Conservation (phyloP, 2,797 vertebrate genomes). For the Oryzias sinensis region DNA sequence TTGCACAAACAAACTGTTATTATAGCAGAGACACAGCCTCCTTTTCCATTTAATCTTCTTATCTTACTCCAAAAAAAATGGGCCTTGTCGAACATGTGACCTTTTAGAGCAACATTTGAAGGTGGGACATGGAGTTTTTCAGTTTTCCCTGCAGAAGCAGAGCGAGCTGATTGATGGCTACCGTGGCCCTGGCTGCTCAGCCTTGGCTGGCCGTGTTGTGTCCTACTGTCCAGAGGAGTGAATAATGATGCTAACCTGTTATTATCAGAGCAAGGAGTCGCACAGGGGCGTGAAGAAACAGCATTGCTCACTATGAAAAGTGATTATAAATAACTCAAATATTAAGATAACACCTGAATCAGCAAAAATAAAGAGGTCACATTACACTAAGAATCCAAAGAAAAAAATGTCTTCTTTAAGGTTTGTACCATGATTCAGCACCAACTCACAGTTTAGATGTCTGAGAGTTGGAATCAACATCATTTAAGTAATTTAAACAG, state of each 20-base stretch:
- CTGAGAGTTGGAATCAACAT: too few relatives aligned
- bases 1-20: constrained; percentile 59
- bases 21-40: constrained; percentile 51
- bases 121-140: constrained; percentile 27
- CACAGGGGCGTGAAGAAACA: constrained; percentile 24
- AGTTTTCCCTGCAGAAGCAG: constrained; percentile 29
- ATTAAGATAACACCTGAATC: constrained; percentile 19
- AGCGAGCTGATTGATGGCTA: constrained; percentile 45
- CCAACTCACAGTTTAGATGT: too few relatives aligned
- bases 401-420: neutral
- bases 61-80: constrained; percentile 43
- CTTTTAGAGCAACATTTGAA: constrained; percentile 43
- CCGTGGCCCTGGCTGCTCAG: constrained; percentile 31
- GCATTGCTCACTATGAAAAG: constrained; percentile 44
- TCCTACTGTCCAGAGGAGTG: constrained; percentile 34
- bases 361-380: constrained; percentile 17
- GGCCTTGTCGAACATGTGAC: constrained; percentile 42
- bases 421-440: neutral
- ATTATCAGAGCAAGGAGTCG: constrained; percentile 33
- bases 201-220: constrained; percentile 26
- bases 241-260: constrained; percentile 34
- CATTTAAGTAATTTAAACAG: too few relatives aligned
- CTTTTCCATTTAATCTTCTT: constrained; percentile 61
- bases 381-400: neutral
- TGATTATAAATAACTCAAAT: constrained; percentile 13